Evolutionary conservation across 2,797 vertebrate genomes (phyloP), one percentile per base, ranked within the genome.

Genomic region (Xenops minutus): DNA sequence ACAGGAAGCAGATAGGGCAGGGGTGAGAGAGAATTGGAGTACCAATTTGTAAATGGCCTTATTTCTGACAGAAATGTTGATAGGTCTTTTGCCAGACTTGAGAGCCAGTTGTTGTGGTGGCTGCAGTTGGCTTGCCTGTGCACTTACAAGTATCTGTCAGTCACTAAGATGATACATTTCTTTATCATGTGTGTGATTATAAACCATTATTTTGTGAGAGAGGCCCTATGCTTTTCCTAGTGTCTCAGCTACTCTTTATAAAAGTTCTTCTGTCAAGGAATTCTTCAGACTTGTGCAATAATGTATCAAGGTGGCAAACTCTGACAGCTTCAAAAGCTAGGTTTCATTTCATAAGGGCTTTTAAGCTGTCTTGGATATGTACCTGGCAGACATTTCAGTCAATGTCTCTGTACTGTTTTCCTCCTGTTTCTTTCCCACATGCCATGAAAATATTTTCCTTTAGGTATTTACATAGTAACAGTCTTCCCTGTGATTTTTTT

Each of bases 381-480:
- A 97, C 89, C 89, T 91, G 89, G 93, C 88, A 97, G 95, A 93
- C 67, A 79, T 93, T 97, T 96, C 94, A 97, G 93, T 95, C 92
- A 95, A 74, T 89, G 94, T 85, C 95, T 95, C 72, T 87, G 62
- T 62, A 87, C 77, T 89, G 94, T 89, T 96, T 96, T 91, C 75
- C 64, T 92, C 88, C 88, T 95, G 81, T 93, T 97, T 96, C 88
- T 94, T 94, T 95, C 90, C 84, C 85, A 82, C 55, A 84, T 77
- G 49, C 89, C 95, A 97, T 92, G 91, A 97, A 97, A 98, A 97
- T 97, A 97, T 97, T 98, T 98, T 96, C 82, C 76, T 85, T 95
- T 52, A 82, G 80, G 48, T 96, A 96, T 96, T 97, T 97, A 97
- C 95, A 96, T 91, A 95, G 76, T 95, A 93, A 72, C 75, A 81